Evolutionary conservation across 1,140 invertebrate species (phyloP), one percentile per base, ranked within the genome.

Genomic region (Drosophila melanica): DNA sequence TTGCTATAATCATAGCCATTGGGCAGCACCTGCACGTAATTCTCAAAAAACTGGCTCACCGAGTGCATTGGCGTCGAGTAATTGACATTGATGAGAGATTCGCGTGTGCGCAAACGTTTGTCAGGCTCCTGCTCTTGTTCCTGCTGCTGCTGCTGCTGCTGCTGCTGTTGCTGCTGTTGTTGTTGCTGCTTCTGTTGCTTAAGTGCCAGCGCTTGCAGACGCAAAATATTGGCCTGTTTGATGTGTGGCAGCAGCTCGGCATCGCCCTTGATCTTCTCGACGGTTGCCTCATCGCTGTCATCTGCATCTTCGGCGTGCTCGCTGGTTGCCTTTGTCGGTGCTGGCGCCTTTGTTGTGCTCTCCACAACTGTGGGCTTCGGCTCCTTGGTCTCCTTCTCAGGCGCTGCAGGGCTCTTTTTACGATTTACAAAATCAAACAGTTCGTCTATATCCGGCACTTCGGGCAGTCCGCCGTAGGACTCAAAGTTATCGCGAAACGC

Each of bases 401-500:
- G 7, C 12, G 66, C 62, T 42, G 59, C n/a, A n/a, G 16, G 27
- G 33, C 8, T 23, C 44, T 71, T 80, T 53, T 91, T 91, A 35
- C 79, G 65, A 48, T 91, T 91, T 0, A 91, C 87, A 70, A 90
- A 91, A 41, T 91, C 90, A 58, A 91, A 91, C 4, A 91, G 77
- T 59, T 91, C 90, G 51, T 91, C 90, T 33, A 91, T 90, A 47
- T 92, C 90, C 3, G 90, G 90, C 10, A 92, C 90, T 63, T 92
- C 90, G 11, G 90, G 90, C 51, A 92, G 64, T 9, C 58, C 47
- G 18, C 90, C 90, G 33, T 90, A 92, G 4, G 72, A 71, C 35
- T 92, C 86, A 53, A 92, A 92, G 57, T 92, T 92, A 70, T 92
- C 90, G 14, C 90, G 78, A 70, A 92, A 92, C 9, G 76, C 79